Evolutionary conservation across 2,888 invertebrate species (phyloP).

Genomic region (Aphidius colemani): DNA sequence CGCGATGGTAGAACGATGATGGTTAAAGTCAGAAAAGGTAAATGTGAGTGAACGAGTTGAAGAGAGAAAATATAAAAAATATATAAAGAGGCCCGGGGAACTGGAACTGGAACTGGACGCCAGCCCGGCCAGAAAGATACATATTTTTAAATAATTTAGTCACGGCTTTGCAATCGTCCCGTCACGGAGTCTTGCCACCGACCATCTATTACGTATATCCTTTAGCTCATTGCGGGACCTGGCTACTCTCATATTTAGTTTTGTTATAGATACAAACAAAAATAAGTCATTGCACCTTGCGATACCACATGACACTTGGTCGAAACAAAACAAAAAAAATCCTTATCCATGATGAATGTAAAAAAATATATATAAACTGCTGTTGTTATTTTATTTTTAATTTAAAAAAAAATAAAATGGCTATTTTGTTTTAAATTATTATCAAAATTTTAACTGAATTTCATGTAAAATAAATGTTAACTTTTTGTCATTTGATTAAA

Average conservation of each 20-base stretch:
- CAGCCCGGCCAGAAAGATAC: slow-evolving; percentile 61
- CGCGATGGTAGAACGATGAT: slow-evolving; percentile 40
- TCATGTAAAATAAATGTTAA: too few relatives aligned
- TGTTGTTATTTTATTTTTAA: too few relatives aligned
- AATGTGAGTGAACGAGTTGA: slow-evolving; percentile 11
- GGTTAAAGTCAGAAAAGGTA: slow-evolving; percentile 29
- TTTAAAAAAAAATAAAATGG: too few relatives aligned
- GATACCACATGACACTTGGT: too few relatives aligned
- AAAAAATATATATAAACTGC: too few relatives aligned
- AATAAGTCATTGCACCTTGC: slow-evolving; percentile 18
- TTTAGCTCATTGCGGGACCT: slow-evolving; percentile 40
- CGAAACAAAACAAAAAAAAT: too few relatives aligned
- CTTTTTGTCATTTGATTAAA: not conserved
- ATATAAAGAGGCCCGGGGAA: slow-evolving; percentile 29
- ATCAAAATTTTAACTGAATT: too few relatives aligned
- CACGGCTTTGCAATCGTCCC: slow-evolving; percentile 60
- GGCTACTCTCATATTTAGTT: slow-evolving; percentile 29
- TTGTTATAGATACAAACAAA: slow-evolving; percentile 30
- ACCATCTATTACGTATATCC: slow-evolving; percentile 49
- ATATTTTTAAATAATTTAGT: slow-evolving; percentile 62
- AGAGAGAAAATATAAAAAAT: slow-evolving; percentile 14
- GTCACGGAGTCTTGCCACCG: slow-evolving; percentile 61
- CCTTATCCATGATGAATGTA: too few relatives aligned
- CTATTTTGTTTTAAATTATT: too few relatives aligned
- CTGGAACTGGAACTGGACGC: slow-evolving; percentile 57